Evolutionary conservation across 2,113 vertebrate genomes (phyloP).

Genomic region (Helogale parvula): DNA sequence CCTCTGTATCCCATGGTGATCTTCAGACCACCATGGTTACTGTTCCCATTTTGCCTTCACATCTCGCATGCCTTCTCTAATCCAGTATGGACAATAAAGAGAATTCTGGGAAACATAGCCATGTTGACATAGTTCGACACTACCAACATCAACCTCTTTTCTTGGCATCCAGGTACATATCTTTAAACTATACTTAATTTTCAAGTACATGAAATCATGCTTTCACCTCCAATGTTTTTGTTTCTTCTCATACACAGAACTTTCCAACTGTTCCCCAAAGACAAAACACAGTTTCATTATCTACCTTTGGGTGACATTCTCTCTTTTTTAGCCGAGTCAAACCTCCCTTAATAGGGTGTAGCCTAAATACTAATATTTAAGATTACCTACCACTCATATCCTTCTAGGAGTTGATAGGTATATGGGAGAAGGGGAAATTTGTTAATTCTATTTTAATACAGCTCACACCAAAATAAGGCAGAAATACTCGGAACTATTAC

Average conservation of each 20-base stretch:
- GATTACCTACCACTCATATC: not conserved
- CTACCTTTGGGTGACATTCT: not conserved
- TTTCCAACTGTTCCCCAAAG: not conserved
- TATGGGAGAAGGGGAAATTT: not conserved
- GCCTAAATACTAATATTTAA: not conserved
- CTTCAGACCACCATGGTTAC: not conserved
- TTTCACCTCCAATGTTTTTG: not conserved
- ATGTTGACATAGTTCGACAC: not conserved
- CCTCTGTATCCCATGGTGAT: fast-evolving
- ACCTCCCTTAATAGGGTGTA: not conserved
- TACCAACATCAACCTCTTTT: not conserved
- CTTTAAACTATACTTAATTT: not conserved
- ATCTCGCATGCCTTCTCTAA: not conserved
- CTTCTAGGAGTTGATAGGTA: not conserved
- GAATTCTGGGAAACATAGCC: not conserved
- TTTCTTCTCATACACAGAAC: not conserved
- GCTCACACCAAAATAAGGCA: not conserved
- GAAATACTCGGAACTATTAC: not conserved
- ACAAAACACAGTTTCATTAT: no score
- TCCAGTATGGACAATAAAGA: not conserved
- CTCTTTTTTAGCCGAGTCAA: not conserved
- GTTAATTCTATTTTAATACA: not conserved
- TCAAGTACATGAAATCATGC: not conserved
- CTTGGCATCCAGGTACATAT: no score
- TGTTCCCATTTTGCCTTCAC: not conserved